Evolutionary conservation across 2,113 vertebrate genomes (phyloP).

Genomic region (Rhea pennata): DNA sequence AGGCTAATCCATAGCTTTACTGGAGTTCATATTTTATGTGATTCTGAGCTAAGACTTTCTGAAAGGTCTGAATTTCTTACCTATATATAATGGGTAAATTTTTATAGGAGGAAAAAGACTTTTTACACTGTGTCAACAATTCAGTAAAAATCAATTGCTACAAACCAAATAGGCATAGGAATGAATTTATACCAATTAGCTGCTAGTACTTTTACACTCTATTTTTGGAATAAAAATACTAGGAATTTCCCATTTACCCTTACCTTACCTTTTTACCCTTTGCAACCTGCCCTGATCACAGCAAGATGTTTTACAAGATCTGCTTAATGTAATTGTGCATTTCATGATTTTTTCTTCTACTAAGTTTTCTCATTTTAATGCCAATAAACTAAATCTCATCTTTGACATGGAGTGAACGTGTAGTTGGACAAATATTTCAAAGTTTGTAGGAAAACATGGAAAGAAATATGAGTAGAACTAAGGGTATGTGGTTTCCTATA

Average conservation of each 20-base stretch:
- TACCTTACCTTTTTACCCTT: not conserved
- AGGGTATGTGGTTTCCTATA: not conserved
- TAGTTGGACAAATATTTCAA: not conserved
- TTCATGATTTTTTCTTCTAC: not conserved
- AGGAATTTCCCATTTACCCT: not conserved
- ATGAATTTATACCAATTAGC: not conserved
- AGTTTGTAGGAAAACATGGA: not conserved
- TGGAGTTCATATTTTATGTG: not conserved
- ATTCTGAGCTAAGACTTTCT: not conserved
- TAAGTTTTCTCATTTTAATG: not conserved
- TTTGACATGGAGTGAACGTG: not conserved
- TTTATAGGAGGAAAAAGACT: not conserved
- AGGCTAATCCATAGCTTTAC: fast-evolving
- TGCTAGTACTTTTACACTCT: not conserved
- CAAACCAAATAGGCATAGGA: not conserved
- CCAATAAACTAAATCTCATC: not conserved
- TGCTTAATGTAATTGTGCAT: not conserved
- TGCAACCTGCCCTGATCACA: not conserved
- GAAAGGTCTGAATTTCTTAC: not conserved
- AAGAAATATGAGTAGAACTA: not conserved
- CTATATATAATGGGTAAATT: not conserved
- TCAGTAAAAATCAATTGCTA: not conserved
- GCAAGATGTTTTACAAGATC: not conserved
- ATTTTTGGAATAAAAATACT: not conserved
- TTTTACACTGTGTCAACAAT: not conserved